Percentiles rank a stretch among this genome's conserved stretches.
Evolutionary conservation across 64 coral and sea anemone genomes (phyloP).

Genomic region (Cladopsammia gracilis): DNA sequence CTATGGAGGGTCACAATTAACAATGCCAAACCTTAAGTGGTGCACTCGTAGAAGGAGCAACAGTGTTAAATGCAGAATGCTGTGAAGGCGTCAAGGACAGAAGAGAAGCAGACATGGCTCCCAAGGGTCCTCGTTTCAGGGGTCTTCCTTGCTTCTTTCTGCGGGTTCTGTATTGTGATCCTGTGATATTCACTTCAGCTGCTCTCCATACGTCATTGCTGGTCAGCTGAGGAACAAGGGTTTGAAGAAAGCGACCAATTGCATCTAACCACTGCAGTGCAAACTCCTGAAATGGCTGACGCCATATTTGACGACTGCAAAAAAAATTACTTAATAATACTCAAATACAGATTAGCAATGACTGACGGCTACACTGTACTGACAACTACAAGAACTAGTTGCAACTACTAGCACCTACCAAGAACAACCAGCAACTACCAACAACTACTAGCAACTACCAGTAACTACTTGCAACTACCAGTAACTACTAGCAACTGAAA

Average conservation of each 20-base stretch:
- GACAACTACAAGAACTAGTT: too few species aligned
- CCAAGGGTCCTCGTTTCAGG: neutral
- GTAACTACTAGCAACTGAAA: too few species aligned
- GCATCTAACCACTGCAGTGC: conserved; percentile 85
- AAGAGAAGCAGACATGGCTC: neutral
- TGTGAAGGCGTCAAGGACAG: conserved; percentile 57
- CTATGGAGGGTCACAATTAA: too few species aligned
- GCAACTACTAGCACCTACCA: too few species aligned
- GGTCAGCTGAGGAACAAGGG: conserved; percentile 70
- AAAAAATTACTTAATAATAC: neutral
- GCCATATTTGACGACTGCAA: conserved; percentile 91
- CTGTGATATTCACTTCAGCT: conserved; percentile 10
- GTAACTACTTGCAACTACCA: too few species aligned
- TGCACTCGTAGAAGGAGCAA: conserved; percentile 6
- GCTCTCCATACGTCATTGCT: conserved; percentile 71
- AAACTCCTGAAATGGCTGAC: conserved; percentile 68
- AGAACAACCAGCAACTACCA: too few species aligned
- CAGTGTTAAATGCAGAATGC: conserved; percentile 71
- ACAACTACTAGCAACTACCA: too few species aligned
- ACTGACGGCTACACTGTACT: too few species aligned
- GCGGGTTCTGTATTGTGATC: neutral
- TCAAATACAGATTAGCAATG: neutral
- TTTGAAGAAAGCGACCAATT: conserved; percentile 58
- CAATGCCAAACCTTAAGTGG: conserved; percentile 29
- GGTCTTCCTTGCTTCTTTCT: neutral